Evolutionary conservation across 1,140 invertebrate genomes (phyloP), one percentile per base, ranked within the genome.

Genomic region (Brachionus rotundiformis): DNA sequence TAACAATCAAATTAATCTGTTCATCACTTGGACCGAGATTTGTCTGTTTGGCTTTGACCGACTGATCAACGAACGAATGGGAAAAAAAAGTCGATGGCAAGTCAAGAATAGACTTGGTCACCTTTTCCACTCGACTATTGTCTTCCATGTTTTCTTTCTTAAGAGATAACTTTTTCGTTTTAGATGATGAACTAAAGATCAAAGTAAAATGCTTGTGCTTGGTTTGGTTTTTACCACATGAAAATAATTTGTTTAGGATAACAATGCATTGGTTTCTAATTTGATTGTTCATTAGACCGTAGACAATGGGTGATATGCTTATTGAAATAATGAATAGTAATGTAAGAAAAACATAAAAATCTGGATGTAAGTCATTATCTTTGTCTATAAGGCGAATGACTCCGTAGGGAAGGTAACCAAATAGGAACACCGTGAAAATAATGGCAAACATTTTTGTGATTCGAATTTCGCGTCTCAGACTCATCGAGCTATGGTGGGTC

Each of bases 371-470:
- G 59, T 85, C 83, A 77, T 85, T 84, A 1, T 65, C 36, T 44
- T 41, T 68, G 82, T 88, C 87, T 27, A 86, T 85, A 13, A 84
- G 84, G 16, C 87, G 83, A 1, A 87, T 84, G 23, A 87, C 84
- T 29, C 86, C 86, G 76, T 88, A 88, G 0, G 87, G 87, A 19
- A 87, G 79, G 73, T 87, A 88, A 27, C 87, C 87, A 13, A 87
- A 82, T 44, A 88, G 82, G 41, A 88, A 87, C 13, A 88, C 83
- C 5, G 87, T 82, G 82, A 88, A 88, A 10, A 88, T 86, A 77
- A 88, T 84, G 49, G 85, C 86, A 83, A 88, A 88, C 87, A 88
- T 88, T 83, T 87, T 88, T 1, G 87, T 88, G 54, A 88, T 87
- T 82, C 86, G 85, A 27, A 88, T 86, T 82, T 88, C 87, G 11